Conservation (phyloP, 2,888 invertebrate species). For the Chrysolina oricalcia region DNA sequence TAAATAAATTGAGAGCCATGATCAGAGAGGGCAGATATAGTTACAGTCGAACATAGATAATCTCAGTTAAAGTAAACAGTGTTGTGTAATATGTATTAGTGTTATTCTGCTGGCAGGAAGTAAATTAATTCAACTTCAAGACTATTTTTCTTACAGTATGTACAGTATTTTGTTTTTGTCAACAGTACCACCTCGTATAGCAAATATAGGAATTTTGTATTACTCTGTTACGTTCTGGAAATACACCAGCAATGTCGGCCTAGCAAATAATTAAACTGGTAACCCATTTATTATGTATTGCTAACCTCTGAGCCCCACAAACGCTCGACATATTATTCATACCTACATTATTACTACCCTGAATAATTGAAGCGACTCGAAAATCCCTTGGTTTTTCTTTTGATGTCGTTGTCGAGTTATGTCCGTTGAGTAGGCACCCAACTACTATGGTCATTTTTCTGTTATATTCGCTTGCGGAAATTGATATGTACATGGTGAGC, state of each 20-base stretch:
- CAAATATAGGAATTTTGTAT: background rate
- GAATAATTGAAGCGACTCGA: slow-evolving; percentile 66
- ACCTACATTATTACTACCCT: slow-evolving; percentile 69
- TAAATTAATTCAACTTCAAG: too few relatives aligned
- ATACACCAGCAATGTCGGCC: slow-evolving; percentile 59
- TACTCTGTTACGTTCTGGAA: slow-evolving; percentile 37
- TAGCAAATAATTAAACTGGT: slow-evolving; percentile 67
- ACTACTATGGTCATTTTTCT: background rate
- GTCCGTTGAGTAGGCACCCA: background rate
- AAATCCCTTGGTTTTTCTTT: slow-evolving; percentile 52
- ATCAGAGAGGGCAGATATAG: too few relatives aligned
- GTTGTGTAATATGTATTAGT: too few relatives aligned
- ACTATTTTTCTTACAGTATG: too few relatives aligned
- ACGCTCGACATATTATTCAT: slow-evolving; percentile 71
- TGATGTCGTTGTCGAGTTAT: background rate
- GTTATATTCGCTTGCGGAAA: background rate
- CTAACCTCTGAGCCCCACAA: slow-evolving; percentile 68
- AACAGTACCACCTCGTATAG: background rate
- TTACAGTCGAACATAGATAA: too few relatives aligned
- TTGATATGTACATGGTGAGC: background rate
- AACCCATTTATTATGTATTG: slow-evolving; percentile 68
- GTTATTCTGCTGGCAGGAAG: too few relatives aligned
- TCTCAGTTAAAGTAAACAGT: too few relatives aligned
- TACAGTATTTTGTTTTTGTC: background rate
- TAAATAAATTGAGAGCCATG: too few relatives aligned